A percentile compares a stretch with the other conserved stretches of the same genome.
Conservation (phyloP, 2,797 vertebrate genomes). For the Acipenser oxyrinchus region DNA sequence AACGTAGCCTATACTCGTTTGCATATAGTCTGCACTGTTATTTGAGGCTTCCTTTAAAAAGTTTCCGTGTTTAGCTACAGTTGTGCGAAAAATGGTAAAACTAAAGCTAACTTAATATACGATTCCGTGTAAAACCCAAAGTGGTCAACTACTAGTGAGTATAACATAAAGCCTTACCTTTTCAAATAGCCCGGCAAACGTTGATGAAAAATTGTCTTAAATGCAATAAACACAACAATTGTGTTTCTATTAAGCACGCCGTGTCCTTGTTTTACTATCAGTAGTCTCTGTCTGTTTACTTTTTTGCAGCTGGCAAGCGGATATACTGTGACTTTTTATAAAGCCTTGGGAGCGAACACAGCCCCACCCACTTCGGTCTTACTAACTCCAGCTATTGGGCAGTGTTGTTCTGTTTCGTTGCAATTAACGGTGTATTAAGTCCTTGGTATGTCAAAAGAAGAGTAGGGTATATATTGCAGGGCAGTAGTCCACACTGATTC, state of each 20-base stretch:
- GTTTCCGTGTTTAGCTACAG: too few relatives aligned
- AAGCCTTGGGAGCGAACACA: constrained; percentile 34
- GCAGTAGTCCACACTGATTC: too few relatives aligned
- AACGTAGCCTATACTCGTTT: too few relatives aligned
- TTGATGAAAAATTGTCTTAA: constrained; percentile 15
- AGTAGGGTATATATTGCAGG: too few relatives aligned
- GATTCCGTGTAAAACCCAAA: too few relatives aligned
- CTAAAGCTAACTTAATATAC: too few relatives aligned
- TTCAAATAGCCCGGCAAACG: constrained; percentile 19
- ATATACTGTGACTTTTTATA: constrained; percentile 55
- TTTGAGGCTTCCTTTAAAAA: too few relatives aligned
- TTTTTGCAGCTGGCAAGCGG: constrained; percentile 40
- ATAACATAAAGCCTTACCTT: background rate
- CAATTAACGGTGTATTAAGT: background rate
- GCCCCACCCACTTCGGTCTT: constrained; percentile 45
- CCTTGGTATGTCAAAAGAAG: too few relatives aligned
- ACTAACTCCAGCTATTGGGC: constrained; percentile 44
- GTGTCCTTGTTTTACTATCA: too few relatives aligned
- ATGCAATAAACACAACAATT: constrained; percentile 7
- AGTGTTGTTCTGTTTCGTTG: constrained; percentile 31
- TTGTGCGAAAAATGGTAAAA: too few relatives aligned
- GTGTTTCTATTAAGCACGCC: too few relatives aligned
- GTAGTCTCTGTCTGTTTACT: constrained; percentile 36
- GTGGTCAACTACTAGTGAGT: background rate
- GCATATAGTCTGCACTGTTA: too few relatives aligned